Evolutionary conservation across 2,888 invertebrate species (phyloP), one percentile per base, ranked within the genome.

Genomic region (Rhagonycha lutea): DNA sequence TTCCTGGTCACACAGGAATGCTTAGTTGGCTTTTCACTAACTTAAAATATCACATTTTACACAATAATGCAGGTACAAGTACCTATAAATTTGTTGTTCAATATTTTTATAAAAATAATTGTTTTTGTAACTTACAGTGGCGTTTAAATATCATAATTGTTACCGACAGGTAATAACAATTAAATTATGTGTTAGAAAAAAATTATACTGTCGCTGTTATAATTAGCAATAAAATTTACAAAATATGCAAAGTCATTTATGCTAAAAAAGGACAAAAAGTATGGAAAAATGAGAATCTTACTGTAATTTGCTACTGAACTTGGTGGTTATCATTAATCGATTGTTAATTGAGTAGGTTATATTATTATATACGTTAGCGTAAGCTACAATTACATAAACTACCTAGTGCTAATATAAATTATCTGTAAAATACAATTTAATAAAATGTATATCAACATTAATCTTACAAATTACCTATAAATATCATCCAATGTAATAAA

Each of bases 1-100:
- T 70, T 73, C 73, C 73, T 72, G 62, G 29, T 63, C 60, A 24
- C 68, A 61, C 62, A 61, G 18, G 24, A 18, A 32, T 69, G 61
- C 69, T 61, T 32, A 12, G 70, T 14, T 28, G 28, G 60, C 62
- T 63, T 68, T 68, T 68, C 32, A 29, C 68, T 28, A 29, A 24
- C 32, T 68, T 68, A 18, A 68, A 29, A 68, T 18, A 28, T 29
- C 29, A 28, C 68, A 32, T 28, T 14, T 68, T 68, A 24, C 47
- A 65, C 23, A 63, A 32, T 32, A 5, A 12, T 5, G 4, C 18
- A 18, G 18, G 18, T n/a, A 12, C n/a, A 47, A 47, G n/a, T 4
- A 47, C n/a, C n/a, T 2, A n/a, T 47, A 47, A 47, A 7, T n/a
- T n/a, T 47, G 3, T n/a, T 47, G 4, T 7, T 2, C 26, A 26